These are phyloP conservation scores for Zaprionus taronus DNA, from an alignment of 1,140 invertebrate species.

Conservation along the genomic window DNA sequence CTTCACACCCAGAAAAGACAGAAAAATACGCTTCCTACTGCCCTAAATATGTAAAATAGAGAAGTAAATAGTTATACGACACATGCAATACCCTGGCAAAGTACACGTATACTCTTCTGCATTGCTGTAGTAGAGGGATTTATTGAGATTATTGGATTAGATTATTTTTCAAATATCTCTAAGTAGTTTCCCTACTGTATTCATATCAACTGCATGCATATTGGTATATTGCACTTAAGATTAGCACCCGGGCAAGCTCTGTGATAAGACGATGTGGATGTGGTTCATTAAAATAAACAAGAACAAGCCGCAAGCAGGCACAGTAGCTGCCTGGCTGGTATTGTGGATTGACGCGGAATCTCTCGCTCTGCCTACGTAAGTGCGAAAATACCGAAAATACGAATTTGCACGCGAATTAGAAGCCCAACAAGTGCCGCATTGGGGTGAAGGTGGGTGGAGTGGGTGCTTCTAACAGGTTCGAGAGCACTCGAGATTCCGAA, in stretches of 20 bases:
- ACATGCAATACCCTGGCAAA: too few species aligned
- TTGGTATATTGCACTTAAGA: conserved; percentile 31
- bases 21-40: too few species aligned
- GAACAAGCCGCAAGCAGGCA: background rate
- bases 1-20: too few species aligned
- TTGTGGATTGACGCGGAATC: conserved; percentile 3
- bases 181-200: conserved; percentile 1
- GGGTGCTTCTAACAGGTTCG: background rate
- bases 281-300: conserved; percentile 28
- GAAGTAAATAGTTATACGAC: too few species aligned
- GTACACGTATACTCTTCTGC: too few species aligned
- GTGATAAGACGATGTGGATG: conserved; percentile 17
- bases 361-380: conserved; percentile 16
- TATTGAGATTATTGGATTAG: background rate
- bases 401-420: conserved; percentile 4
- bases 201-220: conserved; percentile 1
- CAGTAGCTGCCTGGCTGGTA: conserved; percentile 21
- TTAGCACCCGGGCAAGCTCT: conserved; percentile 6
- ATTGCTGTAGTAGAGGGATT: too few species aligned
- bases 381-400: background rate
- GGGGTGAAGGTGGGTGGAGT: too few species aligned
- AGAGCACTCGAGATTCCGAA: conserved; percentile 4
- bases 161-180: background rate
- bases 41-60: too few species aligned
- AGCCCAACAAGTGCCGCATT: conserved; percentile 28